Conservation (phyloP, 2,113 vertebrate species). For the Lota lota region DNA sequence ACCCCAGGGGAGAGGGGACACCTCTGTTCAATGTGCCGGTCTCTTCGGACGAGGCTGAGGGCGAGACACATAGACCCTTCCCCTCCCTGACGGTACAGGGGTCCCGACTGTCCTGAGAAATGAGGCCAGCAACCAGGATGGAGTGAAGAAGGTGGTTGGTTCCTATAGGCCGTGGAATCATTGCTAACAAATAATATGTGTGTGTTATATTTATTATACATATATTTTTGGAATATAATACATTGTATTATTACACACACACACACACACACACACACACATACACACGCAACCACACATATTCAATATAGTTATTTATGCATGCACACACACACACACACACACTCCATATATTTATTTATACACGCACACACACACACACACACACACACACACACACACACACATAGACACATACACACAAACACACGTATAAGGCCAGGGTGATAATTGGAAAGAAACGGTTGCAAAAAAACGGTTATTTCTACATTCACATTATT, state of each 20-base stretch:
- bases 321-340: no score
- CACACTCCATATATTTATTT: no score
- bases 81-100: conserved; percentile 29
- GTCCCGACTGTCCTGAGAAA: conserved; percentile 37
- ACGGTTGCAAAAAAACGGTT: conserved; percentile 11
- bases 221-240: no score
- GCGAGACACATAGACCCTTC: conserved; percentile 44
- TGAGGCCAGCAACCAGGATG: not conserved
- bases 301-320: no score
- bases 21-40: conserved; percentile 59
- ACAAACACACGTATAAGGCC: not conserved
- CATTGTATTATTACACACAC: not conserved
- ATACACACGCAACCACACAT: no score
- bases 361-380: no score
- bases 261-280: not conserved
- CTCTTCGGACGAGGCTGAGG: conserved; percentile 60
- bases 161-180: no score
- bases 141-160: no score
- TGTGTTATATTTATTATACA: no score
- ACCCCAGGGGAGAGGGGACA: conserved; percentile 56
- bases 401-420: not conserved
- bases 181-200: not conserved
- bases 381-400: not conserved
- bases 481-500: conserved; percentile 28
- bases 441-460: conserved; percentile 10